Evolutionary conservation across 2,113 vertebrate species (phyloP).

Genomic region (Mus musculus): DNA sequence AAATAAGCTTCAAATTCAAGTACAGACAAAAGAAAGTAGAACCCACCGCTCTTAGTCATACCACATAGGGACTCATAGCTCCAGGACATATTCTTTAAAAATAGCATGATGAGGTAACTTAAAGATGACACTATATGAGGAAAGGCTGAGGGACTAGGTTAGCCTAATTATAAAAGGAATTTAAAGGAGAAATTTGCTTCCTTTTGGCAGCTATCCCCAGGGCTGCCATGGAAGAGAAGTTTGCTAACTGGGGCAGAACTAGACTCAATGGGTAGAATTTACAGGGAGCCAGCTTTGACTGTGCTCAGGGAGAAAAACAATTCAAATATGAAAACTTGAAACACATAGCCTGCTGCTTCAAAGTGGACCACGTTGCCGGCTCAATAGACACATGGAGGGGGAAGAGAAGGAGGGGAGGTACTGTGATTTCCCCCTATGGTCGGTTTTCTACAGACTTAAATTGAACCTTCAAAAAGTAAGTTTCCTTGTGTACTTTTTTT

Average conservation of each 20-base stretch:
- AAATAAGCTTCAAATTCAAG: not conserved
- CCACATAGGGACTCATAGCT: not conserved
- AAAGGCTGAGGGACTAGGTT: constrained; percentile 17
- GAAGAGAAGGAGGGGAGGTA: not conserved
- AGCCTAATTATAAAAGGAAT: constrained; percentile 58
- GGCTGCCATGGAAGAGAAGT: constrained; percentile 55
- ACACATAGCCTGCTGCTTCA: not conserved
- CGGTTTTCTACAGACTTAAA: not conserved
- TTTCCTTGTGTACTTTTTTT: not conserved
- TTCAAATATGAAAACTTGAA: constrained; percentile 50
- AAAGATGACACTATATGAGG: constrained; percentile 32
- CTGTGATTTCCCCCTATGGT: not conserved
- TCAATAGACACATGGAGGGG: not conserved
- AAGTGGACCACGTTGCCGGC: not conserved
- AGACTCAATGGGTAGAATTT: constrained; percentile 26
- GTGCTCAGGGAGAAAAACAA: constrained; percentile 51
- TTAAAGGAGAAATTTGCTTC: constrained; percentile 59
- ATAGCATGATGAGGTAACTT: constrained; percentile 35
- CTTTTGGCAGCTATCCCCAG: constrained; percentile 39
- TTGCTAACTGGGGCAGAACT: constrained; percentile 71
- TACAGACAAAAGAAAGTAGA: not conserved
- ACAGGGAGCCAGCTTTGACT: constrained; percentile 19
- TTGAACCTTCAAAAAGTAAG: not conserved
- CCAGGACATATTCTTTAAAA: constrained; percentile 34
- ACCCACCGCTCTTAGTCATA: not conserved